Base-by-base conservation (phyloP, 2,888 invertebrate genomes). In the Drosophila histrio region DNA sequence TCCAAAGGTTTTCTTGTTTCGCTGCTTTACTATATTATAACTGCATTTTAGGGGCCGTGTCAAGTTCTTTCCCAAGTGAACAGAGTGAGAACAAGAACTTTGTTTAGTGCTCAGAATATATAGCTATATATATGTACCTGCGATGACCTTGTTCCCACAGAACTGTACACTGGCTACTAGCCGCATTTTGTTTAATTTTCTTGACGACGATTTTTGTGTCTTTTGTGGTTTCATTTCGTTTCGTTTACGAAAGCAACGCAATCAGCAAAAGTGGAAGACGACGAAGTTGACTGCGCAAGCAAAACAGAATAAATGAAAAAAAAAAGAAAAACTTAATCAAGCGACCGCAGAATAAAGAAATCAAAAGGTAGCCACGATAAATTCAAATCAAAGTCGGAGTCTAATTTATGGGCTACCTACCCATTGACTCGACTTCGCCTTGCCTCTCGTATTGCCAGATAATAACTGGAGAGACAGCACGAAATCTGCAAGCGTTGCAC, bases 131-230 rank as follows among this genome's bases (percentile, higher is more conserved):
- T 24, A 19, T 34, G 4, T 34, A 36, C 34, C 58, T 60, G 41
- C 24, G 44, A 57, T 77, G 77, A 80, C 78, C 80, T 72, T 72
- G 73, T 78, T 78, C 78, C 80, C 78, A 78, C 77, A 54, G 60
- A 77, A 79, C 72, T 44, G 47, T 28, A 36, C 62, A 49, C 53
- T 54, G 66, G 57, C 66, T 54, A 57, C 59, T 26, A 54, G 67
- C 46, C 44, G 13, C 59, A 59, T 65, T 76, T 60, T 56, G 52
- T 47, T 60, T 52, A 57, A 64, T 63, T 72, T 70, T 57, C 70
- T 70, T 63, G 62, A 57, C 62, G 36, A 66, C 75, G 58, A 70
- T 59, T 62, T 72, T 22, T 41, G 61, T 57, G 21, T 56, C 24
- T 19, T 39, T 22, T 36, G 72, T 38, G 68, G 71, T 68, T 73